phyloP scores from a whole-genome alignment of 2,888 invertebrate genomes.

The Scrobipalpa atriplicella region DNA sequence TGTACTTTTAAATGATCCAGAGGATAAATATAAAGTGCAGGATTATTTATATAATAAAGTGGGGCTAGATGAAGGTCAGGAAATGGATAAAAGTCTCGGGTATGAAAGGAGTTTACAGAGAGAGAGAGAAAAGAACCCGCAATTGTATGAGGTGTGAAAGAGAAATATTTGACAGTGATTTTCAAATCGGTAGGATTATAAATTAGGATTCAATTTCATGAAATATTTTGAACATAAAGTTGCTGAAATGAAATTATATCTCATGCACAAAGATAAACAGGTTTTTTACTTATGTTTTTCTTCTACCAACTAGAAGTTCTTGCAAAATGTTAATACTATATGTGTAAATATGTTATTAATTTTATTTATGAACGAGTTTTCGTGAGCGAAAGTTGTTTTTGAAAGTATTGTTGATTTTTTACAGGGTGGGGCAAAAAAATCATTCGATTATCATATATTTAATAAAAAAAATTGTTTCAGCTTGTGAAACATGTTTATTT shows the following conservation, averaged over 20 bases:
- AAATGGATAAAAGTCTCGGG: slow-evolving; percentile 57
- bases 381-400: slow-evolving; percentile 16
- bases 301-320: not conserved
- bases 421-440: no score
- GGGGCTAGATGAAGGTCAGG: slow-evolving; percentile 35
- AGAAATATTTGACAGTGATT: not conserved
- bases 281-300: not conserved
- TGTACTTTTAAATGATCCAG: slow-evolving; percentile 44
- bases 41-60: slow-evolving; percentile 41
- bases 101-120: slow-evolving; percentile 56
- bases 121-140: slow-evolving; percentile 56
- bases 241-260: no score
- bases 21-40: slow-evolving; percentile 43
- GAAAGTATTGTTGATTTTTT: slow-evolving; percentile 18
- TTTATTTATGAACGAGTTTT: slow-evolving; percentile 11
- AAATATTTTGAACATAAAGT: no score
- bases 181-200: not conserved
- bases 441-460: no score
- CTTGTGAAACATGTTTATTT: no score
- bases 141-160: slow-evolving; percentile 65
- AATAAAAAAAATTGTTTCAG: no score
- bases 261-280: no score
- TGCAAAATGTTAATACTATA: not conserved
- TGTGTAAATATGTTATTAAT: slow-evolving; percentile 1
- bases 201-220: not conserved